Conservation (phyloP, 2,797 vertebrate species). For the Mormyrops boulengeri region DNA sequence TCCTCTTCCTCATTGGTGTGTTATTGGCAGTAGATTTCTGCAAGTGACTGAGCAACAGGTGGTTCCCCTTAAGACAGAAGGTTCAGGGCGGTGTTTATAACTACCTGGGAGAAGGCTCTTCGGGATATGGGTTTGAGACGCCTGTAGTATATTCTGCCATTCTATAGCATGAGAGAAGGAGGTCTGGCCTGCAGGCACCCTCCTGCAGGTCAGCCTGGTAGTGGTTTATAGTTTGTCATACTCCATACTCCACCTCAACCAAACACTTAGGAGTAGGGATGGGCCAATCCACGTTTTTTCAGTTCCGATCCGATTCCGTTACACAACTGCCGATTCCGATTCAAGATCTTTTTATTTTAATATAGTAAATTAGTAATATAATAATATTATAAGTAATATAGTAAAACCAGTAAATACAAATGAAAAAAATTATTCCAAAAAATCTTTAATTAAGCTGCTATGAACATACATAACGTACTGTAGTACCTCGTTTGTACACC, state of each 20-base stretch:
- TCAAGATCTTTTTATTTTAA: neutral
- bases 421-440: neutral
- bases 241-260: neutral
- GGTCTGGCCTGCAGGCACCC: too few relatives aligned
- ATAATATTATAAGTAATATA: neutral
- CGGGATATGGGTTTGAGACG: neutral
- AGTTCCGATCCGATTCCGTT: neutral
- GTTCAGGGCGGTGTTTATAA: neutral
- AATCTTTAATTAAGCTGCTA: neutral
- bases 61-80: neutral
- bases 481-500: neutral
- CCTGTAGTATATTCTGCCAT: neutral
- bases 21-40: neutral
- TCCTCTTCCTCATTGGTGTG: neutral
- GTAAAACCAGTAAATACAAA: neutral
- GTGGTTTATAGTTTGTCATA: constrained; percentile 55
- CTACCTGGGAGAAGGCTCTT: constrained; percentile 9
- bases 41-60: constrained; percentile 2
- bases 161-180: constrained; percentile 34
- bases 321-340: neutral
- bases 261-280: neutral
- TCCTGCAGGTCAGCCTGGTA: constrained; percentile 52
- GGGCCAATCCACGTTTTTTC: neutral
- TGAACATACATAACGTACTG: neutral
- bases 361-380: neutral